These are phyloP conservation scores for Thalpophila matura DNA, from an alignment of 2,888 invertebrate species.

Conservation along the genomic window DNA sequence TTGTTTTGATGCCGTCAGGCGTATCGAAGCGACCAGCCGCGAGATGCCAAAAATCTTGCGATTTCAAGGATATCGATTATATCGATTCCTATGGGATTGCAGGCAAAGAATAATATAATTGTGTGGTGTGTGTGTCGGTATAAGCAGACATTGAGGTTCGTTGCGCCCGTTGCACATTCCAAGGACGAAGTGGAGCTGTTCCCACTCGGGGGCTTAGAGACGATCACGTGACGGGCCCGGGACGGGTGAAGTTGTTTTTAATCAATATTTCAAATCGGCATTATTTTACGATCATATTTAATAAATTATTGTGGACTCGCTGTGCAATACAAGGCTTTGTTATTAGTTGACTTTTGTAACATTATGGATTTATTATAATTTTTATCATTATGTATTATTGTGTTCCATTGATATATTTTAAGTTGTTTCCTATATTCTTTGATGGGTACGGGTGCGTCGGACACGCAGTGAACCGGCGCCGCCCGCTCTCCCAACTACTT, in stretches of 20 bases:
- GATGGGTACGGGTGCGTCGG: conserved; percentile 41
- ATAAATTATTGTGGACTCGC: conserved; percentile 87
- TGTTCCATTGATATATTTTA: conserved; percentile 71
- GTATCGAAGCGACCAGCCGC: conserved; percentile 47
- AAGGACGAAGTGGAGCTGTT: conserved; percentile 55
- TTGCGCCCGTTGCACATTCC: conserved; percentile 53
- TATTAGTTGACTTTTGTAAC: conserved; percentile 86
- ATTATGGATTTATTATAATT: conserved; percentile 72
- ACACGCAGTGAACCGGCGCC: conserved; percentile 48
- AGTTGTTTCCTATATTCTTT: conserved; percentile 61
- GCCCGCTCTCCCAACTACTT: conserved; percentile 49
- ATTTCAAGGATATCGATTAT: conserved; percentile 12
- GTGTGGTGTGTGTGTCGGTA: conserved; percentile 53
- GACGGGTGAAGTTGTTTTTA: conserved; percentile 46
- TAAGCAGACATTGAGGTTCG: conserved; percentile 42
- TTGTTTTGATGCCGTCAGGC: conserved; percentile 27
- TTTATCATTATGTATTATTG: conserved; percentile 64
- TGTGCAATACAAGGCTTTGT: conserved; percentile 90
- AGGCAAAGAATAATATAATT: conserved; percentile 31
- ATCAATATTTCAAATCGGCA: conserved; percentile 72
- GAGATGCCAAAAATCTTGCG: conserved; percentile 43
- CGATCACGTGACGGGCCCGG: conserved; percentile 52
- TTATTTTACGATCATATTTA: conserved; percentile 79
- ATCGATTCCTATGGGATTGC: conserved; percentile 12
- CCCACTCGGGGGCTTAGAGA: conserved; percentile 49